Percentiles rank a stretch among this genome's conserved stretches.
phyloP scores from a whole-genome alignment of 1,140 invertebrate genomes.

The Drosophila ambigua region DNA sequence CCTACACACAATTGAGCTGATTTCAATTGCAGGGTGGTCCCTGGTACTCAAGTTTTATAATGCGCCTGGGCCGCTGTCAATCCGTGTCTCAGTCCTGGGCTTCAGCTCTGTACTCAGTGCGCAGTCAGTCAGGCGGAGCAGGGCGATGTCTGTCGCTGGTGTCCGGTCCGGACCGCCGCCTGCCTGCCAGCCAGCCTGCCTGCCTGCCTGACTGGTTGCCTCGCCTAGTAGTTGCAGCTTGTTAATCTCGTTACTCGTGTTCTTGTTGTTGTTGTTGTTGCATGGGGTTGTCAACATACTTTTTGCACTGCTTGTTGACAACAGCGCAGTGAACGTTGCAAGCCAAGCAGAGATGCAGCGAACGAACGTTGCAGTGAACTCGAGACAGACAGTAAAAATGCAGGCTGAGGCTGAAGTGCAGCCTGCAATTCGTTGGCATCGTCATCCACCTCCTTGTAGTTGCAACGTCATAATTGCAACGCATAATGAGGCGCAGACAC shows the following conservation, averaged over 20 bases:
- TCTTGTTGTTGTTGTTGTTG: slow-evolving; percentile 40
- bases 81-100: slow-evolving; percentile 34
- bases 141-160: slow-evolving; percentile 15
- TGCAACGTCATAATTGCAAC: slow-evolving; percentile 77
- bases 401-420: slow-evolving; percentile 32
- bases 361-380: slow-evolving; percentile 46
- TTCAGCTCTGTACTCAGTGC: slow-evolving; percentile 35
- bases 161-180: slow-evolving; percentile 13
- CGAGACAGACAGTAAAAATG: slow-evolving; percentile 37
- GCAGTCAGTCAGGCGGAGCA: slow-evolving; percentile 54
- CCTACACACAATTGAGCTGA: slow-evolving; percentile 64
- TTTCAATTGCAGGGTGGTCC: slow-evolving; percentile 76
- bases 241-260: slow-evolving; percentile 67
- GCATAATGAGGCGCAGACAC: slow-evolving; percentile 67
- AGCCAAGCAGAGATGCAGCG: slow-evolving; percentile 15
- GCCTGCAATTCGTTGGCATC: slow-evolving; percentile 46
- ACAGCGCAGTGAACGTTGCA: slow-evolving; percentile 37
- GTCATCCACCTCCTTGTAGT: slow-evolving; percentile 59
- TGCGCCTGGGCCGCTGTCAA: slow-evolving; percentile 70
- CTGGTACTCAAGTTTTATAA: slow-evolving; percentile 65
- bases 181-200: slow-evolving; percentile 42
- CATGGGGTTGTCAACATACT: slow-evolving; percentile 70
- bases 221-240: slow-evolving; percentile 74
- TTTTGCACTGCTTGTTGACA: slow-evolving; percentile 67
- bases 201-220: slow-evolving; percentile 57